These are phyloP conservation scores for Eubucco bourcierii DNA, from an alignment of 2,113 vertebrate genomes.

Conservation along the genomic window DNA sequence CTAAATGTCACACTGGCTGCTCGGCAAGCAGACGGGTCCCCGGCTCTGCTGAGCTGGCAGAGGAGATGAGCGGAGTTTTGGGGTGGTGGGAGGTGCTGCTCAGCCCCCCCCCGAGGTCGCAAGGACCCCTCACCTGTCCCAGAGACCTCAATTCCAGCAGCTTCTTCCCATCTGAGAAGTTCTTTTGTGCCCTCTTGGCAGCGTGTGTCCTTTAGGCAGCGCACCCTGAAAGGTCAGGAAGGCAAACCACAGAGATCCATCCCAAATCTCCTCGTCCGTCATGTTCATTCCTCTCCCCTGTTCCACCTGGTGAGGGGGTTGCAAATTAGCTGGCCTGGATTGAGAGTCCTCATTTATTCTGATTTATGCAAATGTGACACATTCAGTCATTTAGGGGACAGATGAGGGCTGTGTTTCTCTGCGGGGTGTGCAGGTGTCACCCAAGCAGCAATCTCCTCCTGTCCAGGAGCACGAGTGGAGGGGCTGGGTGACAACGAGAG, in stretches of 20 bases:
- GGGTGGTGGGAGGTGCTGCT: background rate
- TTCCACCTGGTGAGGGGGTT: background rate
- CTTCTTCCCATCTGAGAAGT: background rate
- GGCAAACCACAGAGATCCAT: rapidly evolving
- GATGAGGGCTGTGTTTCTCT: rapidly evolving
- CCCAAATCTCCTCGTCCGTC: background rate
- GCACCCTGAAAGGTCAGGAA: rapidly evolving
- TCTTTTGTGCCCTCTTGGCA: rapidly evolving
- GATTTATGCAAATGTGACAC: background rate
- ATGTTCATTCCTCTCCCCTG: background rate
- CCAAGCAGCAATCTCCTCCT: background rate
- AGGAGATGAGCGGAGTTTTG: rapidly evolving
- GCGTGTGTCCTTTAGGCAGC: rapidly evolving
- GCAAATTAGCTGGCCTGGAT: background rate
- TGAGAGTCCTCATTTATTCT: background rate
- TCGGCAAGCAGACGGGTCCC: background rate
- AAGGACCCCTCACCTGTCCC: rapidly evolving
- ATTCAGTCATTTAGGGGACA: background rate
- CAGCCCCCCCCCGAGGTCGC: rapidly evolving
- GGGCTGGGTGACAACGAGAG: background rate
- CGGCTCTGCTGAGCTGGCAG: rapidly evolving
- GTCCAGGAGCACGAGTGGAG: background rate
- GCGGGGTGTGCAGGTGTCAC: background rate
- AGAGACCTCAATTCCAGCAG: rapidly evolving
- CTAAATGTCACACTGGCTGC: background rate